Base-by-base conservation (phyloP, 1,140 invertebrate genomes). In the Ectropis grisescens region DNA sequence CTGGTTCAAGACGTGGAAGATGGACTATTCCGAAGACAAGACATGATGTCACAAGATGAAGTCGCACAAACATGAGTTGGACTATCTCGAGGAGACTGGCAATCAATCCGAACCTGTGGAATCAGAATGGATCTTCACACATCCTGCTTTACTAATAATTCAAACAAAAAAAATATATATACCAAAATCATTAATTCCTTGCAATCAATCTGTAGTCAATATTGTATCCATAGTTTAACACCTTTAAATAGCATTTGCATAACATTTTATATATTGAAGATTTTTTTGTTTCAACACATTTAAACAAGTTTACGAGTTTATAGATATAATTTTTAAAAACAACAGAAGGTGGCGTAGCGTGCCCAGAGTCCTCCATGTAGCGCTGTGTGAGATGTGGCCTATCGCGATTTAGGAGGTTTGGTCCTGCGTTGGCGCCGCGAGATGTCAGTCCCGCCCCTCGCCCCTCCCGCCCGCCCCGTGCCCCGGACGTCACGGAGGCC, bases 321-420 rank as follows among this genome's bases (percentile, higher is more conserved):
- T 75, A 71, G 69, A 64, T 55, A n/a, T 65, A 58, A 65, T 74
- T 78, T 76, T 78, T 69, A 80, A 75, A 72, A 75, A 75, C 68
- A 69, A 80, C 75, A 80, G 76, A 76, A 75, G 76, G 72, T 75
- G 69, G 71, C 66, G 67, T 66, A 60, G 64, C 66, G 70, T 74
- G 67, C 59, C 67, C 68, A 54, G 72, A 64, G 68, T 62, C 66
- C 65, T 66, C 69, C 70, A 74, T 79, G 69, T 74, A 70, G 68
- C 64, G 65, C 66, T 37, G 62, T 76, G 71, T 76, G 68, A 57
- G 60, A 67, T 75, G 74, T 70, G 70, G 59, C 75, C 71, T 70
- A 58, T 59, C 58, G 55, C 62, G 71, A 75, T 75, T 75, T 74
- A 80, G 66, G 72, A 71, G 58, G 45, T 58, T 35, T 47, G 51